A percentile compares a stretch with the other conserved stretches of the same genome.
phyloP scores from a whole-genome alignment of 1,140 invertebrate genomes.

The Tribolium castaneum region DNA sequence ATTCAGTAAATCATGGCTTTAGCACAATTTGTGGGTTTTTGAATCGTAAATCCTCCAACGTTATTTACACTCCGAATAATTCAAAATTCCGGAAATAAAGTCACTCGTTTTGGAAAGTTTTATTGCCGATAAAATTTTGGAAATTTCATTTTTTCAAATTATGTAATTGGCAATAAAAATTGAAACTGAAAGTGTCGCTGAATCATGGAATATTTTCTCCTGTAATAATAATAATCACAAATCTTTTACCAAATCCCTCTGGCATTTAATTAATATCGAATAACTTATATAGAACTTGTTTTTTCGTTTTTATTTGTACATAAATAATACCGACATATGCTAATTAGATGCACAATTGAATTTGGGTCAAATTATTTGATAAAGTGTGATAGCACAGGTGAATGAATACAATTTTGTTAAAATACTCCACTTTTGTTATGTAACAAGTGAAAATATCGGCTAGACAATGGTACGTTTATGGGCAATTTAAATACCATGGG shows the following conservation, averaged over 20 bases:
- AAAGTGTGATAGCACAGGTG: neutral
- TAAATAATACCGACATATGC: neutral
- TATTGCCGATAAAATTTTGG: neutral
- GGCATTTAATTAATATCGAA: too few relatives aligned
- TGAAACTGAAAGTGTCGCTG: neutral
- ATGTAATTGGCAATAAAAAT: neutral
- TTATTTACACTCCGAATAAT: neutral
- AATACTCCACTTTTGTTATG: neutral
- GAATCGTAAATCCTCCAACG: neutral
- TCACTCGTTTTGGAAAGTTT: neutral
- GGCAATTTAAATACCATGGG: neutral
- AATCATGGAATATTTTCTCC: neutral
- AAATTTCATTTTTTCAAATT: neutral
- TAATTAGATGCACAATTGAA: neutral
- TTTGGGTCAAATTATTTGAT: neutral
- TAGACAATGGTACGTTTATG: slow-evolving; percentile 4
- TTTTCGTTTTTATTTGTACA: neutral
- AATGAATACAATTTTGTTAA: neutral
- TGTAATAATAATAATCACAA: neutral
- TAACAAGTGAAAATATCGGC: slow-evolving; percentile 1
- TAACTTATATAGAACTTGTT: too few relatives aligned
- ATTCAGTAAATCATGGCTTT: neutral
- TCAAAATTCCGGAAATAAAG: neutral
- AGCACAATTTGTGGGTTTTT: neutral
- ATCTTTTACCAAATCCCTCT: too few relatives aligned